These are phyloP conservation scores for Tetragonula clypearis DNA, from an alignment of 1,140 invertebrate genomes.

Conservation along the genomic window DNA sequence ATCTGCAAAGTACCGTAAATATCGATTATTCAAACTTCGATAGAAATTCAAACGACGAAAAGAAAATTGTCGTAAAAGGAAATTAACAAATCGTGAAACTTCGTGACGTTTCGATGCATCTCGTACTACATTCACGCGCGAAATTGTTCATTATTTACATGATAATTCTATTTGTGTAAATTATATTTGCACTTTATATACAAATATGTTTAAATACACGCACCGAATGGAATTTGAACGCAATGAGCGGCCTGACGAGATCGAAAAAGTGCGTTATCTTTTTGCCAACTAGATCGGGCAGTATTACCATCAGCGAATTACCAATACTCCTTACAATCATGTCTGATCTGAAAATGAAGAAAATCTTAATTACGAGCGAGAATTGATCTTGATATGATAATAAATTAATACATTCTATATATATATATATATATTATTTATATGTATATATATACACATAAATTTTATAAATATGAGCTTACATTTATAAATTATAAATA, in stretches of 20 bases:
- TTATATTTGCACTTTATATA: too few relatives aligned
- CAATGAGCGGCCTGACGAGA: constrained; percentile 93
- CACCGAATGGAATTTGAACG: constrained; percentile 97
- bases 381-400: background rate
- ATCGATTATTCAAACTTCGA: too few relatives aligned
- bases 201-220: constrained; percentile 74
- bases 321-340: constrained; percentile 95
- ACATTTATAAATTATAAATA: too few relatives aligned
- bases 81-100: too few relatives aligned
- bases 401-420: background rate
- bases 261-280: constrained; percentile 96
- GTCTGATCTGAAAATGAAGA: constrained; percentile 86
- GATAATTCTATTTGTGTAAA: too few relatives aligned
- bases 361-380: background rate
- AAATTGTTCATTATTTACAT: too few relatives aligned
- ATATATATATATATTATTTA: too few relatives aligned
- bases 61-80: background rate
- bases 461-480: too few relatives aligned
- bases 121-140: too few relatives aligned
- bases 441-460: too few relatives aligned
- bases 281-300: constrained; percentile 93
- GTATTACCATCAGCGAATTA: constrained; percentile 94
- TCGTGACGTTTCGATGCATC: too few relatives aligned
- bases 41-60: background rate
- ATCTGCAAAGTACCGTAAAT: constrained; percentile 85